Conservation (phyloP, 2,113 vertebrate species). For the Eira barbara region DNA sequence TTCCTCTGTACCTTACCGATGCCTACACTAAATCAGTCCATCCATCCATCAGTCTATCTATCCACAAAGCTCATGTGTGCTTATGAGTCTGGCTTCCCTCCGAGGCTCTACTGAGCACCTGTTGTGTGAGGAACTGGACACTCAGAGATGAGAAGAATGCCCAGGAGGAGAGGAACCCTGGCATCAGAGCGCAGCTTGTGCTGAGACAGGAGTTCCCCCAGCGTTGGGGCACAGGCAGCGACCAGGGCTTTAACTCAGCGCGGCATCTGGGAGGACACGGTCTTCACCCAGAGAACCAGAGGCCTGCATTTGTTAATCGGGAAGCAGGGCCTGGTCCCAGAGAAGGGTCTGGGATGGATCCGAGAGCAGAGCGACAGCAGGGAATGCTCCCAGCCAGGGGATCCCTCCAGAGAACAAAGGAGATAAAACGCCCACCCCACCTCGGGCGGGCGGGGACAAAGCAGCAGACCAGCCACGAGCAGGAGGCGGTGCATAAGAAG, state of each 20-base stretch:
- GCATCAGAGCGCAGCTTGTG: rapidly evolving
- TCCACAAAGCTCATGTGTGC: background rate
- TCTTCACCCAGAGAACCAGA: background rate
- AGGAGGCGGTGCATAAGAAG: too few relatives aligned
- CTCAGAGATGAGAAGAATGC: background rate
- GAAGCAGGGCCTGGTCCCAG: too few relatives aligned
- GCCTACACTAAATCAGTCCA: background rate
- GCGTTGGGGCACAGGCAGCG: rapidly evolving
- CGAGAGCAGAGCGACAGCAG: too few relatives aligned
- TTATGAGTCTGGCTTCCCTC: background rate
- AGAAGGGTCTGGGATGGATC: background rate
- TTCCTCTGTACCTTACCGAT: background rate
- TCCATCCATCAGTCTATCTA: background rate
- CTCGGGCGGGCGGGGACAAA: background rate
- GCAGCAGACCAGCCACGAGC: background rate
- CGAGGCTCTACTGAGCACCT: background rate
- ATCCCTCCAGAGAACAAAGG: background rate
- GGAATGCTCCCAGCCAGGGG: too few relatives aligned
- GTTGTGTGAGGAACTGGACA: background rate
- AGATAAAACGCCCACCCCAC: background rate
- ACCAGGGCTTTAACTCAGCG: background rate
- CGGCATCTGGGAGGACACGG: rapidly evolving
- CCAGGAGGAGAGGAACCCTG: too few relatives aligned
- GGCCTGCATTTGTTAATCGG: too few relatives aligned
- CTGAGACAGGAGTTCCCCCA: background rate